These are phyloP conservation scores for Drosophila meridiana DNA, from an alignment of 2,888 invertebrate genomes.

Conservation along the genomic window DNA sequence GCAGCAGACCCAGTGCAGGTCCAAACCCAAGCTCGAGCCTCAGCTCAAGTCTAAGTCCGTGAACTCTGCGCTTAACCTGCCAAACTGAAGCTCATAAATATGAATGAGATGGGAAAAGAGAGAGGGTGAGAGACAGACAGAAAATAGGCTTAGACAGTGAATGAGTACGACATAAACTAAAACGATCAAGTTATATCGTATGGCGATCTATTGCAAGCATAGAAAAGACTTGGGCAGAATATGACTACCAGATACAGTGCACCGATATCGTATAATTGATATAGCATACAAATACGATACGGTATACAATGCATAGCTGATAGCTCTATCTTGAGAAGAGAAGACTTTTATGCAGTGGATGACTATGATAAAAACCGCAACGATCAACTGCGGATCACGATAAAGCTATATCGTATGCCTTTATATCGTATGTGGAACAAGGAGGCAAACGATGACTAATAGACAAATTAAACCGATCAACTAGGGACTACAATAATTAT, in stretches of 20 bases:
- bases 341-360: background rate
- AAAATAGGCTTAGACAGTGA: background rate
- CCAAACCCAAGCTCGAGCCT: background rate
- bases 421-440: too few species aligned
- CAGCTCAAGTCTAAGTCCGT: slow-evolving; percentile 18
- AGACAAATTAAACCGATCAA: background rate
- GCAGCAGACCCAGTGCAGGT: background rate
- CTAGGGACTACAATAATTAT: background rate
- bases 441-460: too few species aligned
- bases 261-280: too few species aligned
- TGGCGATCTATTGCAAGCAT: too few species aligned
- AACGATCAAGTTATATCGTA: slow-evolving; percentile 9
- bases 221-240: too few species aligned
- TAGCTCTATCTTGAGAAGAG: too few species aligned
- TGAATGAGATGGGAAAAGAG: background rate
- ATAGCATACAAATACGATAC: too few species aligned
- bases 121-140: background rate
- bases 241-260: too few species aligned
- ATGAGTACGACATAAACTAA: too few species aligned
- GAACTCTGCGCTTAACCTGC: slow-evolving; percentile 58
- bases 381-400: background rate
- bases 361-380: background rate
- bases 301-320: too few species aligned
- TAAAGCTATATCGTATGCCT: background rate
- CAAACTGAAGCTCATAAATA: slow-evolving; percentile 57